Base-by-base conservation (phyloP, 2,797 vertebrate species). In the Rhadinocentrus ornatus region DNA sequence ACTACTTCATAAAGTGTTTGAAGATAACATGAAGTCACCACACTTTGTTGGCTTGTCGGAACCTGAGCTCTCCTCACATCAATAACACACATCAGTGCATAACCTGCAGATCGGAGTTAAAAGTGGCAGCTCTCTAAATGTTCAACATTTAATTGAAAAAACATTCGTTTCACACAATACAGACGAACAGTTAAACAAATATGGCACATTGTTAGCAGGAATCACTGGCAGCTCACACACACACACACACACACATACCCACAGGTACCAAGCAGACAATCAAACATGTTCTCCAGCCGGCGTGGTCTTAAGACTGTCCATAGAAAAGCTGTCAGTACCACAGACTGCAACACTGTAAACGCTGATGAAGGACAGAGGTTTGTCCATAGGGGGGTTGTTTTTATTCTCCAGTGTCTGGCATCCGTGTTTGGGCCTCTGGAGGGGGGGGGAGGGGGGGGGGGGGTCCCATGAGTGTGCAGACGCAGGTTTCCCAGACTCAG, bases 131-230 rank as follows among this genome's bases (percentile, higher is more conserved):
- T 78, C 69, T 32, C 66, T 83, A 89, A 89, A 88, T 88, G 80
- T 76, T 84, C 59, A 18, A 90, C 85, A 86, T 95, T 96, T 92
- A 86, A 95, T 95, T 92, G 86, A 89, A 95, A 93, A 94, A 92
- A 80, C 53, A 54, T 60, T 71, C 29, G 79, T 86, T 78, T 78
- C 80, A 87, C 74, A 67, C 63, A 32, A 83, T 73, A 92, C 80
- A 83, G 80, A 86, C 13, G 60, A 79, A 61, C 37, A 77, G 73
- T 82, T 62, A 86, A 74, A 87, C 71, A 71, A 56, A 57, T 85
- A 81, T 91, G 58, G 71, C 83, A 91, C 80, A 82, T 81, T 58
- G 66, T 84, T 80, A 80, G 89, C 89, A 88, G 78, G 75, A 86
- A 54, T 80, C 75, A 67, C 71, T 52, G 63, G 73, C 39, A 4